Evolutionary conservation across 1,140 invertebrate genomes (phyloP).

Genomic region (Heliconius himera): DNA sequence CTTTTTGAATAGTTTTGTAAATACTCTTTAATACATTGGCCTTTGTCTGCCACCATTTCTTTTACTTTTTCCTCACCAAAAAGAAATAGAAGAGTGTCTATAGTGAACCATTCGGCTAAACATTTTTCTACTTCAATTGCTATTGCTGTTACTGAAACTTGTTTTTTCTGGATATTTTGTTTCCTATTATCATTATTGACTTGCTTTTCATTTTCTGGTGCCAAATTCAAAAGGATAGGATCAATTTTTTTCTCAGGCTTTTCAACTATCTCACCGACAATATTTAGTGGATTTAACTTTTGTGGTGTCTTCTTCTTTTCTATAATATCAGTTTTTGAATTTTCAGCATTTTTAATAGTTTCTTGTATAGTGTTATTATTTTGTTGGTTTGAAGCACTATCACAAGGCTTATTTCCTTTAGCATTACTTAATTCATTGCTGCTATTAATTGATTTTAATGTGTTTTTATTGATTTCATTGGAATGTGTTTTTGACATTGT

Average conservation of each 20-base stretch:
- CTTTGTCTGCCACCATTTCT: constrained; percentile 81
- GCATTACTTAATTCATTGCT: constrained; percentile 24
- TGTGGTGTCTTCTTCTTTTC: constrained; percentile 33
- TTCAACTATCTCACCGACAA: constrained; percentile 73
- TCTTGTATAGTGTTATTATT: not conserved
- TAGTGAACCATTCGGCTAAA: constrained; percentile 83
- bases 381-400: not conserved
- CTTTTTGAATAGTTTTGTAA: constrained; percentile 76
- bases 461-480: constrained; percentile 28
- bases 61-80: constrained; percentile 83
- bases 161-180: constrained; percentile 44
- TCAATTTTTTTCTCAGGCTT: constrained; percentile 68
- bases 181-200: constrained; percentile 4
- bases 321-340: not conserved
- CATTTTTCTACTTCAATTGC: constrained; percentile 80
- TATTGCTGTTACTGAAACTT: constrained; percentile 57
- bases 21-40: constrained; percentile 79
- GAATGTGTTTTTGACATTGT: constrained; percentile 3
- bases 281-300: constrained; percentile 64
- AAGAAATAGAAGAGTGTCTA: constrained; percentile 82
- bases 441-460: constrained; percentile 10
- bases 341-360: not conserved
- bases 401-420: not conserved
- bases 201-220: constrained; percentile 31
- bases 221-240: constrained; percentile 56